phyloP scores from a whole-genome alignment of 2,113 vertebrate genomes.

The Xiphophorus hellerii region DNA sequence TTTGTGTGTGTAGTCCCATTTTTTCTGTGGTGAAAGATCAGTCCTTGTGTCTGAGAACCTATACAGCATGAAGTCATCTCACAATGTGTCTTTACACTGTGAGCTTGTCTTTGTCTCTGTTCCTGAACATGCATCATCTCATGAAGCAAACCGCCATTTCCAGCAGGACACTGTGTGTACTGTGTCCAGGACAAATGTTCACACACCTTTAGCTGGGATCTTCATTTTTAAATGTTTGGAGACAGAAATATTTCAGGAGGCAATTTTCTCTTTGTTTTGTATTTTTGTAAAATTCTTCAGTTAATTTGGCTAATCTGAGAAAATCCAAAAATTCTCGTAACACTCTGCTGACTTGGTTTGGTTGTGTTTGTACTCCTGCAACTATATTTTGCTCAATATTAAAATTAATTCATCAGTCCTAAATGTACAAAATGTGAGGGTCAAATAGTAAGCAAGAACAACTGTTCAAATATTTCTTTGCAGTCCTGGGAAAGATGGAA shows the following conservation, averaged over 20 bases:
- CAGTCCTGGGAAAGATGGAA: too few relatives aligned
- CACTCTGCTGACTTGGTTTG: too few relatives aligned
- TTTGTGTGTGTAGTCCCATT: constrained; percentile 49
- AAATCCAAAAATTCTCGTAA: constrained; percentile 47
- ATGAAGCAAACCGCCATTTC: background rate
- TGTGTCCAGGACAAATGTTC: constrained; percentile 10
- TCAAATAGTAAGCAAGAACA: too few relatives aligned
- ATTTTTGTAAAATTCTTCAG: constrained; percentile 74
- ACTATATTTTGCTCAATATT: too few relatives aligned
- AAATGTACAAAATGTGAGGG: too few relatives aligned
- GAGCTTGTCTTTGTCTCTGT: constrained; percentile 22
- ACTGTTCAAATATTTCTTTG: too few relatives aligned
- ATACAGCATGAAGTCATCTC: constrained; percentile 27
- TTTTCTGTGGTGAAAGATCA: constrained; percentile 26
- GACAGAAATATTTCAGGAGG: constrained; percentile 16
- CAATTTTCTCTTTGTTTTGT: constrained; percentile 25
- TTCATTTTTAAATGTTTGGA: constrained; percentile 42
- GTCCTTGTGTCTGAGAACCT: constrained; percentile 10
- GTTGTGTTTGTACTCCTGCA: too few relatives aligned
- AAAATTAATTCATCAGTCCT: too few relatives aligned
- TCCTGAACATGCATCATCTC: constrained; percentile 34
- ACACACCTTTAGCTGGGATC: background rate
- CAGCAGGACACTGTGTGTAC: constrained; percentile 31
- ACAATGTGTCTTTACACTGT: constrained; percentile 35
- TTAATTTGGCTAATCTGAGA: constrained; percentile 78